Evolutionary conservation across 2,888 invertebrate genomes (phyloP), one percentile per base, ranked within the genome.

Genomic region (Eledone cirrhosa): DNA sequence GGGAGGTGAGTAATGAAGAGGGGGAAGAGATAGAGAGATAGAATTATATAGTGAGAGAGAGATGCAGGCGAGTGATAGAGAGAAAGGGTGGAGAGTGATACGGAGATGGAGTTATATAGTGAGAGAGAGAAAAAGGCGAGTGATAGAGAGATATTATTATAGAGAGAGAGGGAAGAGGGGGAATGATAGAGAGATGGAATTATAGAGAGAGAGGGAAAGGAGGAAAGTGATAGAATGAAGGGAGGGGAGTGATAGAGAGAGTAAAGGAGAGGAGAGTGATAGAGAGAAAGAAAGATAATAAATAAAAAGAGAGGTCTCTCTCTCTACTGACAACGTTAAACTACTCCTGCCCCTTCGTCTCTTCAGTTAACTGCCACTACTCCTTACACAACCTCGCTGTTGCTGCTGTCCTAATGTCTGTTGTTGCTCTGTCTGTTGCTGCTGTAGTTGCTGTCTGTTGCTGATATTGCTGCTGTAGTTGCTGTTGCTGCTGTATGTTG

Each of bases 191-290:
- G 47, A 59, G 47, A 47, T 8, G 41, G 29, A 24, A 29, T 65
- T 4, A 76, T 31, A 76, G 63, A 63, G 76, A 65, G 47, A 8
- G 13, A 2, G 19, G 41, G 53, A 76, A 24, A 69, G n/a, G 24
- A 63, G 65, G 76, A 74, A 65, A 80, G 76, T 48, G 65, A 75
- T 31, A 77, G 53, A 33, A 47, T 67, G 53, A 48, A 48, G 72
- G 47, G 41, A 41, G 53, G 47, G 41, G 31, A 77, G 72, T 41
- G 72, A 78, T 77, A 78, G 78, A 77, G 77, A 78, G 78, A 69
- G 72, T 69, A 77, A 63, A 77, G 59, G 72, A 47, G 69, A 77
- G 59, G 59, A 77, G 31, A 74, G 19, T 3, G 14, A 69, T 4
- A 29, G 11, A 11, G 22, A 48, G 33, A 16, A 22, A 27, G 48